Base-by-base conservation (phyloP, 35 echinoderm and acorn worm species). In the Apostichopus japonicus region DNA sequence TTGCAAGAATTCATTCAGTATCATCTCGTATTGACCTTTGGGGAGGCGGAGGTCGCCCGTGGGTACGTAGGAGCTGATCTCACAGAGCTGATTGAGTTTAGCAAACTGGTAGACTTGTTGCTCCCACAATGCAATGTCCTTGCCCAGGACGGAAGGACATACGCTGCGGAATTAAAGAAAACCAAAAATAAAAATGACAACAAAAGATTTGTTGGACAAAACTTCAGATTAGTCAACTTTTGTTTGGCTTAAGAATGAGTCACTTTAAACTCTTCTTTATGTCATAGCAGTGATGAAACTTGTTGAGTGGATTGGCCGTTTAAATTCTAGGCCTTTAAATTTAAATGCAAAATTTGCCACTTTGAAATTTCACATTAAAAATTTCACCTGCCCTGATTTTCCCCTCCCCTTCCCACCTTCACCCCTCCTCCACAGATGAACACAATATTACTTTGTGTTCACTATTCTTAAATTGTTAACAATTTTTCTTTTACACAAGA, bases 1-100 rank as follows among this genome's bases (percentile, higher is more conserved):
- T 80, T 93, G 93, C 23, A 99, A 84, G 56, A 91, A 99, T 27
- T 99, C 95, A 92, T 99, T 99, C 53, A 99, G 93, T 16, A 99
- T 94, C 97, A 99, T 99, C 83, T 99, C 95, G 77, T 99, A 98
- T 11, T 96, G 90, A 51, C 93, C 95, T 75, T 99, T 94, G 44
- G 86, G 86, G 1, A 96, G 94, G 23, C 95, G 88, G 14, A 91
- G 55, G 72, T 99, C 97, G 21, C 95, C 95, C 8, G 91, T 84
- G 2, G 97, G 97, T 24, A 99, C 87, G 84, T 99, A 96, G 6
- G 93, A 95, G 72, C 95, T 96, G 80, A 99, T 99, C 24, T 87
- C 93, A 14, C 94, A 94, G 17, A 99, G 88, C 53, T 96, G 92
- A 15, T 94, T 91, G 13, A 99, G 90, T 86, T 96, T 92, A 54